Evolutionary conservation across 2,113 vertebrate genomes (phyloP), one percentile per base, ranked within the genome.

Genomic region (Cheilinus undulatus): DNA sequence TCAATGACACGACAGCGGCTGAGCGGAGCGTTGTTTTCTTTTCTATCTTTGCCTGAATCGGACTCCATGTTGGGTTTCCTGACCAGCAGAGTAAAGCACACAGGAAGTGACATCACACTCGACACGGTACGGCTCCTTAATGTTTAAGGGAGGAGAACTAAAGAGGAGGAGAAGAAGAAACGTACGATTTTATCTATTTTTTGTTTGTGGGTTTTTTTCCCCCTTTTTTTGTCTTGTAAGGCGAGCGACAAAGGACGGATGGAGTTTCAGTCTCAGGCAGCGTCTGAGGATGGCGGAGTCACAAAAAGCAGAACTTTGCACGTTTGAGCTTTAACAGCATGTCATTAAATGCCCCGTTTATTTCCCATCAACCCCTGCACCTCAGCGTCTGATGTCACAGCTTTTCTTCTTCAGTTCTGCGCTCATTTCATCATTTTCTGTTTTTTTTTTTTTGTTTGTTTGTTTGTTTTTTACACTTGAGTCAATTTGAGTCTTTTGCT

Each of bases 311-410:
- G 93, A 95, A 92, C 92, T 95, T 93, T 96, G 96, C 96, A 97
- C 94, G 92, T 92, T 94, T 64, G 93, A 93, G 94, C 94, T 95
- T 94, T 92, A 93, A 93, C 93, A 95, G 95, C 95, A 96, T 95
- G 96, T 94, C 94, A 87, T 93, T 95, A 88, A 86, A 79, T 56
- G 58, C 78, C 88, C 92, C 1, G 85, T 92, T 92, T 49, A 67
- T 90, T 91, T 91, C 90, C 81, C 79, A 78, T 86, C 90, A 93
- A 69, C 74, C 79, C 69, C 28, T 27, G 36, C 62, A 30, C 79
- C 68, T 75, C 65, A 62, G 38, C n/a, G 11, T 64, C 61, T 69
- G 71, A 69, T 51, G 54, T 82, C 83, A 69, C 78, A 43, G 52
- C 52, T 58, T 53, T 28, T 50, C 71, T 79, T 32, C 69, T 43